These are phyloP conservation scores for Celastrina argiolus DNA, from an alignment of 2,888 invertebrate species.

Conservation along the genomic window DNA sequence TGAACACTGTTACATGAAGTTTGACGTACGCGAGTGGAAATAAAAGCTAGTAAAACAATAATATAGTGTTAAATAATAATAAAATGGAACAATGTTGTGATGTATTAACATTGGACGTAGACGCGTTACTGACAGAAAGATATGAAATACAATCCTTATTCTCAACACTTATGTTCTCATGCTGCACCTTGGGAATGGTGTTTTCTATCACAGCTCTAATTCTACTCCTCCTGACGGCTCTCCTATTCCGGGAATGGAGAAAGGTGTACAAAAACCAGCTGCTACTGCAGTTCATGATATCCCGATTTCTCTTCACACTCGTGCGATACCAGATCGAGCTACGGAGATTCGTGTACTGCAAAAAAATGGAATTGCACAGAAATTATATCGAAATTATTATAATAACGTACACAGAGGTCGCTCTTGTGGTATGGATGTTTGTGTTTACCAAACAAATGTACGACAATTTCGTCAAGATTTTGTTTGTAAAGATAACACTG, in stretches of 20 bases:
- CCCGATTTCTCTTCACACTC: constrained; percentile 52
- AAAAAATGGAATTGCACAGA: constrained; percentile 25
- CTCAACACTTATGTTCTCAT: constrained; percentile 39
- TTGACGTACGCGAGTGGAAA: not conserved
- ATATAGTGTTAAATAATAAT: not conserved
- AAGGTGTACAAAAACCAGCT: constrained; percentile 58
- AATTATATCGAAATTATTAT: constrained; percentile 36
- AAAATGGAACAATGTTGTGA: not conserved
- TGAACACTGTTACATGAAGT: not conserved
- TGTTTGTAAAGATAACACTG: constrained; percentile 40
- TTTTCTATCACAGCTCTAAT: constrained; percentile 47
- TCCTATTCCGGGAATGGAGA: constrained; percentile 59
- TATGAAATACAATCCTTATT: constrained; percentile 31
- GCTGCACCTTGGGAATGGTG: constrained; percentile 50
- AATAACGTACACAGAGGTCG: constrained; percentile 52
- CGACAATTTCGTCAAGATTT: constrained; percentile 54
- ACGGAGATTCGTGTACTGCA: constrained; percentile 35
- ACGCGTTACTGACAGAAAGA: constrained; percentile 29
- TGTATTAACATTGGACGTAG: not conserved
- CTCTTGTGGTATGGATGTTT: constrained; percentile 59
- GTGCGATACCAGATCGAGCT: constrained; percentile 50
- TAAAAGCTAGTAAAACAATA: not conserved
- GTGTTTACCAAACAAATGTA: constrained; percentile 61
- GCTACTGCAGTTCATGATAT: constrained; percentile 59
- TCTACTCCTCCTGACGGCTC: constrained; percentile 52